A percentile compares a stretch with the other conserved stretches of the same genome.
phyloP scores from a whole-genome alignment of 2,888 invertebrate genomes.

The Sinodicranocentrus sp. region DNA sequence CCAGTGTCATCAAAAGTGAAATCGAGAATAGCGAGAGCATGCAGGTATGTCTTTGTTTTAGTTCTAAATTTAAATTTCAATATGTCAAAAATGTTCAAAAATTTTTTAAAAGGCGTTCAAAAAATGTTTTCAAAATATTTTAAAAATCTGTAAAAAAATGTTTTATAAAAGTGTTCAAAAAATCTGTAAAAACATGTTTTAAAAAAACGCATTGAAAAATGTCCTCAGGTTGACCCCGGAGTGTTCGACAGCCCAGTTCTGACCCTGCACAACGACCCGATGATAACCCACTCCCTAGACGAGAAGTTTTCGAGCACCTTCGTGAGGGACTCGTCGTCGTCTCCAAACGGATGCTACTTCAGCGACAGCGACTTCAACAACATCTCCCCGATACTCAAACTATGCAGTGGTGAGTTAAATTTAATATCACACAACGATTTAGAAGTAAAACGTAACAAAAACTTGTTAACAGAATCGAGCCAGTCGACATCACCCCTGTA shows the following conservation, averaged over 20 bases:
- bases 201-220: too few relatives aligned
- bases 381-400: constrained; percentile 35
- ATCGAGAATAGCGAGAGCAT: background rate
- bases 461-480: too few relatives aligned
- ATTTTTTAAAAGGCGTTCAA: background rate
- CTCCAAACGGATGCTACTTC: background rate
- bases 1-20: background rate
- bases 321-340: background rate
- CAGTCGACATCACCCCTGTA: background rate
- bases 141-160: too few relatives aligned
- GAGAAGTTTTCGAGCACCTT: constrained; percentile 35
- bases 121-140: background rate
- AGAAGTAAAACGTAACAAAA: background rate
- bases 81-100: background rate
- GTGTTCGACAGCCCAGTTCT: constrained; percentile 25
- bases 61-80: too few relatives aligned
- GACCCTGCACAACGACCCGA: constrained; percentile 29
- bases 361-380: constrained; percentile 8
- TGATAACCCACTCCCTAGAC: constrained; percentile 19
- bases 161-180: too few relatives aligned
- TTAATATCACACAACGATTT: background rate
- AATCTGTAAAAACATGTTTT: too few relatives aligned
- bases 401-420: constrained; percentile 3
- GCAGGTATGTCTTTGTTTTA: too few relatives aligned
- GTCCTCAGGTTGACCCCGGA: too few relatives aligned